A percentile compares a stretch with the other conserved stretches of the same genome.
Evolutionary conservation across 1,140 invertebrate species (phyloP).

Genomic region (Ceratina japonica): DNA sequence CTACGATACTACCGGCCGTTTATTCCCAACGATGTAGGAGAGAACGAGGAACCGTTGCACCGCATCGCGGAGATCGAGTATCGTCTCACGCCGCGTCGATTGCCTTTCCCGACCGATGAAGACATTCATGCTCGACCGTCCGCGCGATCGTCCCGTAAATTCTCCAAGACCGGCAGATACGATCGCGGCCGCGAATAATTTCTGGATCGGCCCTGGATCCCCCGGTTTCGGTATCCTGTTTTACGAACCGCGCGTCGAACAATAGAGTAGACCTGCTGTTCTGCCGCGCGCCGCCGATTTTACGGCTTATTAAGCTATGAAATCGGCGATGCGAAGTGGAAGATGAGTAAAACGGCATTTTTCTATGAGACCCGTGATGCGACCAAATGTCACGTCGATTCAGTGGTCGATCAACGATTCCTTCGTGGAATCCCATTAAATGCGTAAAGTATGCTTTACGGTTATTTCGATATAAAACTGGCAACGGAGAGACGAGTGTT

Average conservation of each 20-base stretch:
- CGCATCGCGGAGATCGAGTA: constrained; percentile 44
- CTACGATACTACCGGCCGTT: constrained; percentile 36
- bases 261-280: background rate
- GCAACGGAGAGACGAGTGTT: constrained; percentile 60
- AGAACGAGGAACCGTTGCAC: constrained; percentile 20
- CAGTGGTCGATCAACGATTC: background rate
- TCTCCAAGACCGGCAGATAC: constrained; percentile 63
- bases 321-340: background rate
- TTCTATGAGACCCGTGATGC: background rate
- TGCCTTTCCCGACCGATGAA: constrained; percentile 56
- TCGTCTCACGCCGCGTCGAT: constrained; percentile 27
- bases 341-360: background rate
- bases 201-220: constrained; percentile 59
- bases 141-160: constrained; percentile 65
- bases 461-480: constrained; percentile 56
- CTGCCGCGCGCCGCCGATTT: background rate
- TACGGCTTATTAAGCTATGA: constrained; percentile 24
- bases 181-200: constrained; percentile 67
- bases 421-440: constrained; percentile 59
- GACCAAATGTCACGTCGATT: background rate
- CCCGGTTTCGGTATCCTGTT: constrained; percentile 20
- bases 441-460: constrained; percentile 58
- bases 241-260: constrained; percentile 34
- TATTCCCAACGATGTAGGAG: constrained; percentile 5
- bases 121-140: constrained; percentile 61